phyloP scores from a whole-genome alignment of 2,888 invertebrate genomes.

The Drosophila kambysellisi region DNA sequence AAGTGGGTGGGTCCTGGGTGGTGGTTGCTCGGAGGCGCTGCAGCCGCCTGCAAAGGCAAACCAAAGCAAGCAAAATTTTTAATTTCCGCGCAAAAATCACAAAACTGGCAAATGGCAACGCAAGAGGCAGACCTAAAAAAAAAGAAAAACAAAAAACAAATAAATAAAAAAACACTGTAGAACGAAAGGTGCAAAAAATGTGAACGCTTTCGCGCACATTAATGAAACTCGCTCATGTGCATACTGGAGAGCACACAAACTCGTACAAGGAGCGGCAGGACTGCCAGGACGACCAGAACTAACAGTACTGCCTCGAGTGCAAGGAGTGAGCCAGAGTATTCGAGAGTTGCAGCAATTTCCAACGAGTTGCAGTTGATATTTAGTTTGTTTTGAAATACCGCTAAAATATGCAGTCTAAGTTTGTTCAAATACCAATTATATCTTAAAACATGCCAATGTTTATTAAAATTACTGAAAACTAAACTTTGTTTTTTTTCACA shows the following conservation, averaged over 20 bases:
- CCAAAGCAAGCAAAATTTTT: slow-evolving; percentile 66
- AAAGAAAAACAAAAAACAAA: slow-evolving; percentile 21
- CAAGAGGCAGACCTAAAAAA: slow-evolving; percentile 40
- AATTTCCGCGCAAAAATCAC: slow-evolving; percentile 76
- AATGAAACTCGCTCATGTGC: slow-evolving; percentile 64
- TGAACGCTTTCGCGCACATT: slow-evolving; percentile 67
- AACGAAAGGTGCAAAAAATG: slow-evolving; percentile 61
- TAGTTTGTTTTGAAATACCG: neutral
- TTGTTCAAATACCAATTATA: neutral
- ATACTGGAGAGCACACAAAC: slow-evolving; percentile 28
- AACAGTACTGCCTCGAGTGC: neutral
- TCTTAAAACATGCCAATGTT: neutral
- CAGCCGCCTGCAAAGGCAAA: slow-evolving; percentile 40
- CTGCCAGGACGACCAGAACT: slow-evolving; percentile 7
- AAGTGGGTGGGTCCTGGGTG: slow-evolving; percentile 68
- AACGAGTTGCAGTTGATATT: neutral
- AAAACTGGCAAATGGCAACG: slow-evolving; percentile 67
- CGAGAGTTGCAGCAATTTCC: slow-evolving; percentile 7
- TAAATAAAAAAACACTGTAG: slow-evolving; percentile 33
- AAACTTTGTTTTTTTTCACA: neutral
- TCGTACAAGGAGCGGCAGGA: slow-evolving; percentile 10
- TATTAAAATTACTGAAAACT: neutral
- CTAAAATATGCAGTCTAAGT: neutral
- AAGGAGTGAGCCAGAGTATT: neutral
- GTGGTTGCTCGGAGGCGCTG: slow-evolving; percentile 34